Evolutionary conservation across 2,888 invertebrate species (phyloP).

Genomic region (Galerucella nymphaeae): DNA sequence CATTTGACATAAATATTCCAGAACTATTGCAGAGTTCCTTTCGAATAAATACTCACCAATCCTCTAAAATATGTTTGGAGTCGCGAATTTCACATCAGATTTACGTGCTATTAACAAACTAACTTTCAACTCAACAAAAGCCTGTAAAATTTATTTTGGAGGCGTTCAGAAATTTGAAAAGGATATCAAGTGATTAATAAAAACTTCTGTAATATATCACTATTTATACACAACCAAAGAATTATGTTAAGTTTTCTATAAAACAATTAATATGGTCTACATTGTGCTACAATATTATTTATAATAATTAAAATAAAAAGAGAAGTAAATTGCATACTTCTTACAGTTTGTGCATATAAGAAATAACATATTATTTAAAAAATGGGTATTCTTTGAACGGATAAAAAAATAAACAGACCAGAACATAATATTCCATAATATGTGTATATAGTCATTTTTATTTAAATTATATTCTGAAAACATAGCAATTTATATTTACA

Average conservation of each 20-base stretch:
- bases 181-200: conserved; percentile 5
- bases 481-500: conserved; percentile 28
- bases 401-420: conserved; percentile 7
- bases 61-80: neutral
- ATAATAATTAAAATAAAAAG: neutral
- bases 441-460: conserved; percentile 4
- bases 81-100: neutral
- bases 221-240: conserved; percentile 10
- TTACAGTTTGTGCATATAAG: neutral
- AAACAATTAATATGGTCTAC: neutral
- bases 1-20: neutral
- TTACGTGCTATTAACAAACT: neutral
- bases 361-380: neutral
- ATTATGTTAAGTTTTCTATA: conserved; percentile 4
- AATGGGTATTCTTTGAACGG: neutral
- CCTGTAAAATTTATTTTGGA: neutral
- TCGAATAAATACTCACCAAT: neutral
- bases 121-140: neutral
- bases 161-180: neutral
- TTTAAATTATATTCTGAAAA: conserved; percentile 27
- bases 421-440: conserved; percentile 4
- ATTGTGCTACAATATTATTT: neutral
- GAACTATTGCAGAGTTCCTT: neutral
- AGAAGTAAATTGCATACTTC: neutral
- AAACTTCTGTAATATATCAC: conserved; percentile 9